phyloP scores from a whole-genome alignment of 2,113 vertebrate species.

The Ailuropoda melanoleuca region DNA sequence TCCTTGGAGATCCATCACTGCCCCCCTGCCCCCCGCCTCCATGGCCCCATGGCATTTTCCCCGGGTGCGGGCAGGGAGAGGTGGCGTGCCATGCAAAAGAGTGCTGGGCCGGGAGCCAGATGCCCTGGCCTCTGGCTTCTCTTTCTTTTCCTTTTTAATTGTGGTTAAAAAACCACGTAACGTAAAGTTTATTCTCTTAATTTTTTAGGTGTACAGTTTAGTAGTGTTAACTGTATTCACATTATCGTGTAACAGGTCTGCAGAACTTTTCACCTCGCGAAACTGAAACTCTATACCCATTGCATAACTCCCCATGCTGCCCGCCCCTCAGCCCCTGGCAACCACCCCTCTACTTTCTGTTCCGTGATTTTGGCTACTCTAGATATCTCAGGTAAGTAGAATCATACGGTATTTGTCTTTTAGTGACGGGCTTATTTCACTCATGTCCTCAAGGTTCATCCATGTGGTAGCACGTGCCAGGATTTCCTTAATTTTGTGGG shows the following conservation, averaged over 20 bases:
- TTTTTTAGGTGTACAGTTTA: neutral
- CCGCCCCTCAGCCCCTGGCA: neutral
- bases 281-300: neutral
- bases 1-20: neutral
- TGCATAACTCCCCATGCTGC: neutral
- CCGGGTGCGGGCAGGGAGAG: neutral
- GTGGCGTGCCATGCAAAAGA: neutral
- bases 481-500: neutral
- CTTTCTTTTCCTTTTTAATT: neutral
- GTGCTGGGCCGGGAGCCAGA: neutral
- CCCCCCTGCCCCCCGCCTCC: neutral
- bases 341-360: neutral
- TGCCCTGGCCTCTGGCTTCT: neutral
- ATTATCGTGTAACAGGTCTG: neutral
- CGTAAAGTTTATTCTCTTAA: constrained; percentile 27
- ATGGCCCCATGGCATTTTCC: neutral
- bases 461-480: neutral
- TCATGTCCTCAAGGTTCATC: neutral
- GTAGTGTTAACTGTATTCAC: neutral
- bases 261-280: neutral
- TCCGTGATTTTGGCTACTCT: neutral
- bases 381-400: neutral
- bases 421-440: neutral
- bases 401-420: neutral
- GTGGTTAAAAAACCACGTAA: neutral